Base-by-base conservation (phyloP, 2,888 invertebrate species). In the Drosophila emarginata region DNA sequence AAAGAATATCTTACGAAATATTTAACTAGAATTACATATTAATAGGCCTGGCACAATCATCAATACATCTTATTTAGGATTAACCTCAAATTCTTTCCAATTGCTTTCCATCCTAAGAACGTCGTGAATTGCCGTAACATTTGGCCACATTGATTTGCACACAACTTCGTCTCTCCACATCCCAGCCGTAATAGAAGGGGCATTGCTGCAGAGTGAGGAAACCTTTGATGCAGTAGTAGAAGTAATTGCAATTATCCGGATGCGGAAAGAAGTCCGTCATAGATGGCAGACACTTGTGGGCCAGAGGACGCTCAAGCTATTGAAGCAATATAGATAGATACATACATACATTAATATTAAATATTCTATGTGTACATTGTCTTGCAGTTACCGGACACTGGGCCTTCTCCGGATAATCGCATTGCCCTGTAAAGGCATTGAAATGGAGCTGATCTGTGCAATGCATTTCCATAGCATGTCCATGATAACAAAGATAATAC, bases 181-280 rank as follows among this genome's bases (percentile, higher is more conserved):
- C 91, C 89, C 90, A 91, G 59, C 91, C 88, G 64, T 91, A 91
- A 64, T 86, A 88, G 73, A 90, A 91, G 51, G 91, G 91, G 58
- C 91, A 91, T 67, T 91, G 91, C 57, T 91, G 91, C 28, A 91
- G 65, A 7, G 91, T 91, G 28, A 90, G 82, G 64, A 83, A 90
- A 0, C 91, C 91, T 69, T 89, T 90, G 51, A 91, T 86, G 77
- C 91, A 91, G 63, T 90, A 91, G 64, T 89, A 90, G 72, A 91
- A 91, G 54, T 90, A 91, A 64, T 90, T 90, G 73, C 91, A 91
- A 15, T 91, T 89, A 4, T 76, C 81, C 36, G 91, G 89, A 80
- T 91, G 91, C 1, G 91, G 90, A 69, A 89, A 90, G 71, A 91
- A 90, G 59, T 88, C 89, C 15, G 87, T 89, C 72, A 89, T 78